A percentile compares a stretch with the other conserved stretches of the same genome.
These are phyloP conservation scores for Schizaphis graminum DNA, from an alignment of 2,888 invertebrate species.

Conservation along the genomic window DNA sequence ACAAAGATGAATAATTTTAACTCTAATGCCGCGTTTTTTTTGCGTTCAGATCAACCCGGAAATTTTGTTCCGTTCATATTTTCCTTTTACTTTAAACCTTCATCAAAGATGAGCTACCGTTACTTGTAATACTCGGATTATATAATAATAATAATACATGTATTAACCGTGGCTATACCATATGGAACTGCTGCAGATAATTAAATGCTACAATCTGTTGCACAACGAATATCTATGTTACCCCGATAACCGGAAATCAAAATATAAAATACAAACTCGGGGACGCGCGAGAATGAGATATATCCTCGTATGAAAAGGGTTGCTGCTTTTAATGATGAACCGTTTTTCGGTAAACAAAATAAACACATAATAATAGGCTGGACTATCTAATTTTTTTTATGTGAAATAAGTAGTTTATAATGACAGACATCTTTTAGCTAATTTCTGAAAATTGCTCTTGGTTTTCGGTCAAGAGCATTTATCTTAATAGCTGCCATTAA, in stretches of 20 bases:
- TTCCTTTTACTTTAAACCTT: conserved; percentile 13
- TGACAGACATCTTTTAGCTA: background rate
- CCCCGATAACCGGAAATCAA: conserved; percentile 53
- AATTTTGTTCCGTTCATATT: conserved; percentile 21
- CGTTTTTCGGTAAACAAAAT: background rate
- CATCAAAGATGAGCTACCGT: background rate
- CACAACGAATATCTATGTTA: background rate
- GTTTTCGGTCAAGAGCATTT: conserved; percentile 18
- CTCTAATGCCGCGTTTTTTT: conserved; percentile 44
- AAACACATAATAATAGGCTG: conserved; percentile 43
- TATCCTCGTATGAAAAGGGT: background rate
- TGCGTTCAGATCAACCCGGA: conserved; percentile 56
- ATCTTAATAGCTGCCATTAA: conserved; percentile 40
- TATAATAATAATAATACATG: background rate
- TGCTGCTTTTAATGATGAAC: background rate
- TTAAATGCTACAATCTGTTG: conserved; percentile 39
- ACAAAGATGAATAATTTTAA: conserved; percentile 59
- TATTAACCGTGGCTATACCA: conserved; percentile 8
- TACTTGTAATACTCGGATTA: background rate
- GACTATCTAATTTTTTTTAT: conserved; percentile 9
- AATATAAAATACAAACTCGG: background rate
- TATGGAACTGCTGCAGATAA: conserved; percentile 47
- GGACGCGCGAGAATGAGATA: background rate
- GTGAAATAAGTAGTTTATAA: conserved; percentile 49
- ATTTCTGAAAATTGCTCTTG: conserved; percentile 16